These are phyloP conservation scores for Rhagoletis pomonella DNA, from an alignment of 1,140 invertebrate genomes.

Conservation along the genomic window DNA sequence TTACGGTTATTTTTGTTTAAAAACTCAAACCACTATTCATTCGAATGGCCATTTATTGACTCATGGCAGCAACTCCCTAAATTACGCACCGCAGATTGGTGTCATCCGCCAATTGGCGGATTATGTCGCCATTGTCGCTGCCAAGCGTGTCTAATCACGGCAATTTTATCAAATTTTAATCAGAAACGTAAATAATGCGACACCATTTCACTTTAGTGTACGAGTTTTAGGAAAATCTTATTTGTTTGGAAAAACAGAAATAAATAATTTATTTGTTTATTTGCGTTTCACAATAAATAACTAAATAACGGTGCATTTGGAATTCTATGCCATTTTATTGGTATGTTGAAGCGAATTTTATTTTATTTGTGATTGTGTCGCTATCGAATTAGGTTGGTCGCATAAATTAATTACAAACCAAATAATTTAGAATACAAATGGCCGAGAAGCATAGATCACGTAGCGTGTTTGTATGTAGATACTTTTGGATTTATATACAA, in stretches of 20 bases:
- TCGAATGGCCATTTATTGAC: no score
- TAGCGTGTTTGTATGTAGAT: neutral
- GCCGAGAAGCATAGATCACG: neutral
- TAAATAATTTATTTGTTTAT: constrained; percentile 48
- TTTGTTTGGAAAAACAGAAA: neutral
- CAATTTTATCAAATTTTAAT: constrained; percentile 49
- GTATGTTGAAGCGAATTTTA: neutral
- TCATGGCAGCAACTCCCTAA: no score
- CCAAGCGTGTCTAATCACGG: constrained; percentile 17
- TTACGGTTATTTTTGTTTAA: no score
- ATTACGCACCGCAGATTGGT: neutral
- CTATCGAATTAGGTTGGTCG: constrained; percentile 13
- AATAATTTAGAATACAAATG: constrained; percentile 36
- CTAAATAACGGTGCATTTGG: constrained; percentile 14
- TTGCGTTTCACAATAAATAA: constrained; percentile 27
- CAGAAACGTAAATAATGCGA: constrained; percentile 32
- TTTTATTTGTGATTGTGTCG: neutral
- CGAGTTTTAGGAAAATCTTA: no score
- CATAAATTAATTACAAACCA: constrained; percentile 47
- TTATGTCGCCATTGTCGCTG: neutral
- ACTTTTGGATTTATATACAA: neutral
- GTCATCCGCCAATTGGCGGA: neutral
- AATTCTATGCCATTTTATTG: neutral
- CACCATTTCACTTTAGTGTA: neutral
- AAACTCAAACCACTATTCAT: no score